phyloP scores from a whole-genome alignment of 1,140 invertebrate genomes.

The Phortica variegata region DNA sequence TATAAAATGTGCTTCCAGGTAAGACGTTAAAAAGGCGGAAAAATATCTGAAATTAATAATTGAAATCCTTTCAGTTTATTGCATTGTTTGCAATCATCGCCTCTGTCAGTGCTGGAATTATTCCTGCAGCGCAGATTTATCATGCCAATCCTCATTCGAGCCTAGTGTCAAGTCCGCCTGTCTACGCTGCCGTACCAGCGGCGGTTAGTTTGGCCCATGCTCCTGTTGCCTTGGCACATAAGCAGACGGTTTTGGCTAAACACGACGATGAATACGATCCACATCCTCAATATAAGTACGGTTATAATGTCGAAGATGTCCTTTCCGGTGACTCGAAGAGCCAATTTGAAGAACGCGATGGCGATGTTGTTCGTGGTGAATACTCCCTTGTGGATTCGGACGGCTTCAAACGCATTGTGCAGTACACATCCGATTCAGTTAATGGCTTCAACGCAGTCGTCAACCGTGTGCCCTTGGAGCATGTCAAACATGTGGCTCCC shows the following conservation, averaged over 20 bases:
- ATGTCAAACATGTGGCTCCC: slow-evolving; percentile 2
- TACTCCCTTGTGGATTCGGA: slow-evolving; percentile 28
- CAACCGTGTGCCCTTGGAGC: slow-evolving; percentile 35
- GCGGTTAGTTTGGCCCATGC: no score
- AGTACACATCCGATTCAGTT: slow-evolving; percentile 36
- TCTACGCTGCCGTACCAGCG: no score
- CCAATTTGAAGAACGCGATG: slow-evolving; percentile 60
- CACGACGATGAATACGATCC: slow-evolving; percentile 28
- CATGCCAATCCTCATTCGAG: no score
- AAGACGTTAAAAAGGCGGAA: no score
- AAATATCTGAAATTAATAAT: no score
- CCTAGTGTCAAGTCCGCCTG: no score
- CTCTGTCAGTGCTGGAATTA: slow-evolving; percentile 9
- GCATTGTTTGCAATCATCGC: slow-evolving; percentile 4
- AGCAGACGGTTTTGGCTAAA: slow-evolving; percentile 5
- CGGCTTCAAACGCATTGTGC: slow-evolving; percentile 33
- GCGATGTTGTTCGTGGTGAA: no score
- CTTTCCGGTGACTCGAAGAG: slow-evolving; percentile 60
- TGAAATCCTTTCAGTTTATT: no score
- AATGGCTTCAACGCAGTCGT: slow-evolving; percentile 44
- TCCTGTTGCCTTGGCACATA: slow-evolving; percentile 2
- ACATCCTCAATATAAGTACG: no score
- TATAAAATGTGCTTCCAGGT: no score
- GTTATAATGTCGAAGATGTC: slow-evolving; percentile 57
- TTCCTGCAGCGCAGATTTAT: slow-evolving; percentile 3